Base-by-base conservation (phyloP, 2,113 vertebrate genomes). In the Circaetus cinerascens region DNA sequence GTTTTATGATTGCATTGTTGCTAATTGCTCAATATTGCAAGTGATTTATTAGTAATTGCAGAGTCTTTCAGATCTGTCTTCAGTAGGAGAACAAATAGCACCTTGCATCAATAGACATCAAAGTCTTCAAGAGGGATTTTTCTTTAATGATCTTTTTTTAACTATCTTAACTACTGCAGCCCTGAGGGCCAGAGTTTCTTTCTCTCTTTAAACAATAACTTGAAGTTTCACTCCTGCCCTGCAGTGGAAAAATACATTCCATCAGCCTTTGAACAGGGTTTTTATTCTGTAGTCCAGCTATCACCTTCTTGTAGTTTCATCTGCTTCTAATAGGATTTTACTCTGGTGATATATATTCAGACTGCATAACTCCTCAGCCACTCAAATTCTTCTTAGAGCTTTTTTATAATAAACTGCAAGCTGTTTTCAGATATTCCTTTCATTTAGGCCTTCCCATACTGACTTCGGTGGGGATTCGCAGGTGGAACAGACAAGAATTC, bases 31-130 rank as follows among this genome's bases (percentile, higher is more conserved):
- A 77, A 89, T 93, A 95, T 91, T 86, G 77, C 74, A 95, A 91
- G 87, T 73, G 86, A 96, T 97, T 96, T 96, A 90, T 93, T 93
- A 96, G 91, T 96, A 94, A 96, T 83, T 95, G 95, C 63, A 15
- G 67, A 81, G 75, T 78, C 76, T 92, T 95, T 96, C 90, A 94
- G 88, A 78, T 94, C 92, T 94, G 34, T 75, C 67, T 95, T 90
- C 81, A 78, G 85, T 19, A 81, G 72, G 45, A 94, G 93, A 95
- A 95, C 68, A 88, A 96, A 96, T 84, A 96, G 68, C 40, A 90
- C 38, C 71, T 96, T 88, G 88, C 94, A 84, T 94, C 95, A 93
- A 92, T 72, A 94, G 93, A 86, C 75, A 91, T 91, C 81, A 84
- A 94, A 88, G 86, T 32, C 88, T 92, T 88, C 63, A 92, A 88